A percentile compares a stretch with the other conserved stretches of the same genome.
Conservation (phyloP, 2,113 vertebrate genomes). For the Otocyon megalotis region DNA sequence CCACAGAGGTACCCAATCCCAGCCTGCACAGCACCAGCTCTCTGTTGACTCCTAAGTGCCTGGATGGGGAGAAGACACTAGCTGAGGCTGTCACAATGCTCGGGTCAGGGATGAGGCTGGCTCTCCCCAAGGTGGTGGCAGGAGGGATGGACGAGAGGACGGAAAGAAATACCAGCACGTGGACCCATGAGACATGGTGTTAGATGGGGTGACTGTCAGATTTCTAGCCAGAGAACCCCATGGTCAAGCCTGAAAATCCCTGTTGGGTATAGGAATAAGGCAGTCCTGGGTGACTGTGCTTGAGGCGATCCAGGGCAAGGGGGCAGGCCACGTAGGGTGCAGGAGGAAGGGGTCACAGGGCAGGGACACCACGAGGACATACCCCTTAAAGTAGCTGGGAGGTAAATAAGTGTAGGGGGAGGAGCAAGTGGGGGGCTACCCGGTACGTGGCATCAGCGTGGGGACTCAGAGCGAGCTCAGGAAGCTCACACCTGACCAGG, state of each 20-base stretch:
- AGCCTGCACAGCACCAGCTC: neutral
- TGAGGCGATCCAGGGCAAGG: neutral
- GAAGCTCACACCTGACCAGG: neutral
- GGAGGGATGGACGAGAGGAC: neutral
- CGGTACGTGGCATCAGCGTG: rapidly evolving
- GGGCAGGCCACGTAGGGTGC: neutral
- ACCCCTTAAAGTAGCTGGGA: neutral
- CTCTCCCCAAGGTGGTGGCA: neutral
- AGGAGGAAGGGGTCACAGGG: neutral
- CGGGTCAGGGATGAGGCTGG: neutral
- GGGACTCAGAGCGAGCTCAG: neutral
- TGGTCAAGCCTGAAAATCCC: neutral
- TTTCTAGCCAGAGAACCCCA: neutral
- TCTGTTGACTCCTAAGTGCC: too few relatives aligned
- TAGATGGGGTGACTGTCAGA: neutral
- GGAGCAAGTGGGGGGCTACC: neutral
- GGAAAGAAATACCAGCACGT: neutral
- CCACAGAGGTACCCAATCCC: neutral
- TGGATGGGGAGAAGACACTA: rapidly evolving
- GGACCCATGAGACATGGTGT: neutral
- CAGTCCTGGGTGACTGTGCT: neutral
- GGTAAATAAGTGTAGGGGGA: neutral
- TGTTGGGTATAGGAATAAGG: neutral
- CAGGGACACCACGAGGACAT: neutral
- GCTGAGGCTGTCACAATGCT: neutral